Percentiles rank a stretch among this genome's conserved stretches.
These are phyloP conservation scores for Eufriesea mexicana DNA, from an alignment of 1,140 invertebrate species.

Conservation along the genomic window DNA sequence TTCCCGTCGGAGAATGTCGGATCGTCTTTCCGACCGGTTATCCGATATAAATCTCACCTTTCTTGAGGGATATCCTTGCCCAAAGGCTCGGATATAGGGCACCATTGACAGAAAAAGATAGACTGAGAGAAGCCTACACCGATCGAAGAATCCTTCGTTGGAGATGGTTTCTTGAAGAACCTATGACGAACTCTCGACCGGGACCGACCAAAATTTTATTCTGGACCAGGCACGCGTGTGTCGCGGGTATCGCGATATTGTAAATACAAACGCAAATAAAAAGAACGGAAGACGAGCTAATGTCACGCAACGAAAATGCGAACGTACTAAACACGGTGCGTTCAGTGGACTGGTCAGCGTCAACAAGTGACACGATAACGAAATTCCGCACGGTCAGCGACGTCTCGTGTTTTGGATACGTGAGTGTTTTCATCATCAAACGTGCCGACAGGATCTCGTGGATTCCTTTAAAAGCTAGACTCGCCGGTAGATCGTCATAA, in stretches of 20 bases:
- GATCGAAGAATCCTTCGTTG: too few relatives aligned
- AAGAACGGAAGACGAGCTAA: background rate
- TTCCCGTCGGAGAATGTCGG: background rate
- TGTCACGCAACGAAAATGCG: constrained; percentile 1
- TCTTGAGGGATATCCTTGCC: background rate
- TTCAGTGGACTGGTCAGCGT: background rate
- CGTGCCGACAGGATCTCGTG: background rate
- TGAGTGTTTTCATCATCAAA: constrained; percentile 4
- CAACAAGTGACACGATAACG: background rate
- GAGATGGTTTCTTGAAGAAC: too few relatives aligned
- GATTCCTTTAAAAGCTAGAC: constrained; percentile 2
- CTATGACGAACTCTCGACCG: too few relatives aligned
- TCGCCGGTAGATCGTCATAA: background rate
- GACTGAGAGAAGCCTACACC: too few relatives aligned
- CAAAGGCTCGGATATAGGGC: too few relatives aligned
- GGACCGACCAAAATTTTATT: too few relatives aligned
- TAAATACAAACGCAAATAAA: too few relatives aligned
- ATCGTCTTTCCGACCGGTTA: constrained; percentile 7
- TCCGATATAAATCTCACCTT: background rate
- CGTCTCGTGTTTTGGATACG: constrained; percentile 2
- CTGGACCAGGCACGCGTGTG: too few relatives aligned
- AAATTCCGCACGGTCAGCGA: constrained; percentile 1
- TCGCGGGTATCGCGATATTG: too few relatives aligned
- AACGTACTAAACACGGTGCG: background rate
- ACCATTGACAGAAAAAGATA: too few relatives aligned